Evolutionary conservation across 2,797 vertebrate genomes (phyloP), one percentile per base, ranked within the genome.

Genomic region (Darevskia mixta): DNA sequence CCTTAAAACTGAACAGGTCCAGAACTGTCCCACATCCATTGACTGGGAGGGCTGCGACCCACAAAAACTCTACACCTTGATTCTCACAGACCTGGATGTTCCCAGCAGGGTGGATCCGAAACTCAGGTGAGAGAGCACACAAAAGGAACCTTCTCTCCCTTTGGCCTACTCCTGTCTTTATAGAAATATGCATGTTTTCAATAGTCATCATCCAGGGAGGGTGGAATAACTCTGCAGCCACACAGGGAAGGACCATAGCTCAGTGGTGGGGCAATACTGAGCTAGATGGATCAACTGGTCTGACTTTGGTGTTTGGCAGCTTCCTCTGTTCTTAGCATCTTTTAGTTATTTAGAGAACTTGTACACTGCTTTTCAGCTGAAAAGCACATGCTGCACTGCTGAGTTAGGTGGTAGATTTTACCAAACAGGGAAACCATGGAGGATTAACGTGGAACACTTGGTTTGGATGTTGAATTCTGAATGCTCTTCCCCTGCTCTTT

Each of bases 31-130:
- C 91, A 98, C 97, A 6, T 96, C 95, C 86, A 93, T 99, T 6
- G 95, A 97, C 8, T 99, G 99, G 99, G 97, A 98, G 11, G 98
- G 98, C 86, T 98, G 98, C 11, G 98, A 99, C 93, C 10, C 97
- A 8, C 92, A 92, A 79, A 99, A 99, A 92, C 93, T 99, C 38
- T 99, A 99, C 95, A 99, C 98, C 0, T 80, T 99, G 96, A 98
- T 97, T 58, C 88, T 99, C 85, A 99, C 98, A 0, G 99, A 99
- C 92, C 98, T 98, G 0, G 99, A 99, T 49, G 99, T 98, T 2
- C 99, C 99, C 61, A 99, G 98, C 92, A 97, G 98, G 92, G 97
- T 97, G 88, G 94, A 97, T 15, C 98, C 98, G 0, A 99, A 98
- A 84, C 98, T 98, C 96, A 98, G 99, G 99, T 98, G 89, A 89